Evolutionary conservation across 2,113 vertebrate genomes (phyloP).

Genomic region (Ptilorrhoa leucosticta): DNA sequence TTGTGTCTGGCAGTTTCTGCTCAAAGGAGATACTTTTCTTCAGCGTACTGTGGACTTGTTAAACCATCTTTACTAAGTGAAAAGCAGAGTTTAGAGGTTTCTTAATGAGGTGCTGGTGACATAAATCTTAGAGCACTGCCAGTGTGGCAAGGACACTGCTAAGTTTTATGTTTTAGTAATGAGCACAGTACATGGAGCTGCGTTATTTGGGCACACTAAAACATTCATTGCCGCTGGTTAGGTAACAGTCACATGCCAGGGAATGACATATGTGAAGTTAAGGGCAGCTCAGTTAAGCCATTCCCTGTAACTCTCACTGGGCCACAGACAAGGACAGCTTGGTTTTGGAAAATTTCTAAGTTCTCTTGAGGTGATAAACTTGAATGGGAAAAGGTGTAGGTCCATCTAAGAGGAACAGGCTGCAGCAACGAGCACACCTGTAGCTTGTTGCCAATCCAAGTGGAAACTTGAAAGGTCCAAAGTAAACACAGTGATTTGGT

Average conservation of each 20-base stretch:
- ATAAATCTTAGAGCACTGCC: neutral
- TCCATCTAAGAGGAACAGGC: neutral
- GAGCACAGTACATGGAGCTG: neutral
- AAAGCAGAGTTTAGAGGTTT: neutral
- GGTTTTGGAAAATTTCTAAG: neutral
- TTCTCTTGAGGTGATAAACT: neutral
- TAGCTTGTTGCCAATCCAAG: neutral
- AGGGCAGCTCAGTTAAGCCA: neutral
- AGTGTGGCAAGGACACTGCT: neutral
- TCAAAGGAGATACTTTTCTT: neutral
- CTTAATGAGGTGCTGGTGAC: neutral
- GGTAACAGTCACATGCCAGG: neutral
- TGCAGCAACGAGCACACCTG: neutral
- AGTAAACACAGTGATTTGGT: neutral
- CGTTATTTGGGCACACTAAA: neutral
- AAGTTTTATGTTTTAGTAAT: conserved; percentile 17
- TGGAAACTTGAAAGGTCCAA: neutral
- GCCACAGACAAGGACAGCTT: neutral
- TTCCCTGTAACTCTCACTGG: neutral
- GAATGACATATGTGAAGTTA: neutral
- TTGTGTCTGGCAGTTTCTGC: neutral
- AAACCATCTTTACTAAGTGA: neutral
- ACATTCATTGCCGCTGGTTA: conserved; percentile 11
- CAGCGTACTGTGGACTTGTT: neutral
- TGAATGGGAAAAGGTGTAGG: neutral